Conservation (phyloP, 2,113 vertebrate species). For the Empidonax alnorum region DNA sequence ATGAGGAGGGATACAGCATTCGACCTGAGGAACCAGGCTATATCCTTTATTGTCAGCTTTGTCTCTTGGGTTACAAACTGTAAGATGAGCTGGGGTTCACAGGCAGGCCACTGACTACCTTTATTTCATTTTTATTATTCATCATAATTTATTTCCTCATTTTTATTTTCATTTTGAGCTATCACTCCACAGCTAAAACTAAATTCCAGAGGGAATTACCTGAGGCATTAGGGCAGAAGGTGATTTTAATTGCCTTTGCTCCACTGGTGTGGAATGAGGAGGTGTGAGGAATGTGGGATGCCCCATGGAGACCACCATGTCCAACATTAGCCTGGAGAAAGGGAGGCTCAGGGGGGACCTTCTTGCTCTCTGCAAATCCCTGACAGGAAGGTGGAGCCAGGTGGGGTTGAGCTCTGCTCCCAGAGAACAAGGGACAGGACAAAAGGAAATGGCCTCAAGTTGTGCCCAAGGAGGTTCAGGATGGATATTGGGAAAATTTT, state of each 20-base stretch:
- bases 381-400: background rate
- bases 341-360: background rate
- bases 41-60: constrained; percentile 84
- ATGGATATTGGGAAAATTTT: background rate
- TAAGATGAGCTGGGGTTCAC: background rate
- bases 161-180: background rate
- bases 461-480: background rate
- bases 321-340: fast-evolving
- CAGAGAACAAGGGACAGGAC: background rate
- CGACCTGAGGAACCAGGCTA: constrained; percentile 91
- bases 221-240: background rate
- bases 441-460: background rate
- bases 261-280: background rate
- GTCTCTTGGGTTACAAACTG: background rate
- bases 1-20: constrained; percentile 96
- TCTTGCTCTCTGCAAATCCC: background rate
- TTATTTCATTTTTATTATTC: background rate
- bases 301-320: fast-evolving
- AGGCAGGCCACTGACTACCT: background rate
- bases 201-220: background rate
- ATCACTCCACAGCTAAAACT: background rate
- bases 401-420: fast-evolving
- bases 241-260: background rate
- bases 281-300: background rate
- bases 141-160: background rate